Evolutionary conservation across 2,113 vertebrate species (phyloP).

Genomic region (Anguilla japonica): DNA sequence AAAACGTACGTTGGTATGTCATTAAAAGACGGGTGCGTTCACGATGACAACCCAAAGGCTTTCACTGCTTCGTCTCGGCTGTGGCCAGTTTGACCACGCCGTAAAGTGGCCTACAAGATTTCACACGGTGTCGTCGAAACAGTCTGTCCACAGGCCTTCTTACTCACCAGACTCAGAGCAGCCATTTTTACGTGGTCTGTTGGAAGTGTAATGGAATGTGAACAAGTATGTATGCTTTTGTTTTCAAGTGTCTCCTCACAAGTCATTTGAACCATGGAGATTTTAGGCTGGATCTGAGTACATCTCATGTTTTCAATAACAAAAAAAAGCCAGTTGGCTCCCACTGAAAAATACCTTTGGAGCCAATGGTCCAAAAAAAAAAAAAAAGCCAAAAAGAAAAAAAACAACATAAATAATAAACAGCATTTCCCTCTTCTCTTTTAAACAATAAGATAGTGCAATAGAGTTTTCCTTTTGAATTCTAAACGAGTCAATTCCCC

Average conservation of each 20-base stretch:
- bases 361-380: slow-evolving; percentile 60
- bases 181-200: slow-evolving; percentile 38
- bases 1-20: neutral
- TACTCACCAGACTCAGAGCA: slow-evolving; percentile 52
- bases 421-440: slow-evolving; percentile 73
- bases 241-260: slow-evolving; percentile 59
- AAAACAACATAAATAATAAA: slow-evolving; percentile 61
- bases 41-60: neutral
- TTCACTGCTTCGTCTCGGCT: neutral
- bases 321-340: slow-evolving; percentile 64
- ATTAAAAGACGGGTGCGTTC: neutral
- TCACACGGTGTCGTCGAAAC: neutral
- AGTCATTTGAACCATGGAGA: slow-evolving; percentile 49
- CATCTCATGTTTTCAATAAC: slow-evolving; percentile 53
- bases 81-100: neutral
- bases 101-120: neutral
- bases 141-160: slow-evolving; percentile 39
- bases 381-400: slow-evolving; percentile 43
- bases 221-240: slow-evolving; percentile 50
- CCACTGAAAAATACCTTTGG: slow-evolving; percentile 61
- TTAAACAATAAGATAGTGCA: slow-evolving; percentile 90
- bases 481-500: slow-evolving; percentile 71
- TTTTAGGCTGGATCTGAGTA: slow-evolving; percentile 65
- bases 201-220: slow-evolving; percentile 42
- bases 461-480: slow-evolving; percentile 76